Percentiles rank a stretch among this genome's conserved stretches.
These are phyloP conservation scores for Drosophila atripex DNA, from an alignment of 2,888 invertebrate species.

Conservation along the genomic window DNA sequence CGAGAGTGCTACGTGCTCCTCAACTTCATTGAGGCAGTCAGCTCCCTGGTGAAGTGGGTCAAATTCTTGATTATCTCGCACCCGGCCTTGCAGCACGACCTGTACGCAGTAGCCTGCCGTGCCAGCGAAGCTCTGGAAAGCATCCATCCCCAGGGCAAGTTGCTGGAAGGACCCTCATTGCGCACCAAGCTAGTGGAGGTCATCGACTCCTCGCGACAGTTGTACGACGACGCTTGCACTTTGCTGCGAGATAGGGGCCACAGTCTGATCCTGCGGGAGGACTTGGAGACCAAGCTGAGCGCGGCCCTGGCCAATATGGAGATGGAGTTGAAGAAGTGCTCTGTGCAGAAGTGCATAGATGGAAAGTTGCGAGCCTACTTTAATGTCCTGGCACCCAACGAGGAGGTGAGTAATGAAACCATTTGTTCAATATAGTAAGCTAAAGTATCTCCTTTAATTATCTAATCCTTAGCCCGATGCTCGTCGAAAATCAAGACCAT, in stretches of 20 bases:
- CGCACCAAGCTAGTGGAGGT: slow-evolving; percentile 89
- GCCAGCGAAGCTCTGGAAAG: slow-evolving; percentile 88
- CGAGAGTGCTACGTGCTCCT: slow-evolving; percentile 85
- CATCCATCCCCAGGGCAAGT: slow-evolving; percentile 92
- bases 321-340: slow-evolving; percentile 89
- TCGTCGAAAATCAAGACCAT: slow-evolving; percentile 87
- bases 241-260: slow-evolving; percentile 88
- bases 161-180: slow-evolving; percentile 90
- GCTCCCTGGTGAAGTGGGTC: slow-evolving; percentile 94
- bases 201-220: slow-evolving; percentile 84
- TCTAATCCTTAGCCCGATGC: slow-evolving; percentile 82
- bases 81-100: slow-evolving; percentile 88
- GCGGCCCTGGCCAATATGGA: slow-evolving; percentile 88
- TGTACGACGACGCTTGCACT: slow-evolving; percentile 90
- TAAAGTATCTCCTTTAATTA: not conserved
- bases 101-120: slow-evolving; percentile 90
- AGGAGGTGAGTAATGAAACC: slow-evolving; percentile 76
- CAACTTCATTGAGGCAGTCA: slow-evolving; percentile 92
- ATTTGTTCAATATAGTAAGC: not conserved
- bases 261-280: slow-evolving; percentile 87
- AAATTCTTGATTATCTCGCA: slow-evolving; percentile 88
- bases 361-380: slow-evolving; percentile 83
- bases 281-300: slow-evolving; percentile 88
- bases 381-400: slow-evolving; percentile 82
- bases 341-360: slow-evolving; percentile 84